These are phyloP conservation scores for Drosophila arawakana DNA, from an alignment of 1,140 invertebrate species.

Conservation along the genomic window DNA sequence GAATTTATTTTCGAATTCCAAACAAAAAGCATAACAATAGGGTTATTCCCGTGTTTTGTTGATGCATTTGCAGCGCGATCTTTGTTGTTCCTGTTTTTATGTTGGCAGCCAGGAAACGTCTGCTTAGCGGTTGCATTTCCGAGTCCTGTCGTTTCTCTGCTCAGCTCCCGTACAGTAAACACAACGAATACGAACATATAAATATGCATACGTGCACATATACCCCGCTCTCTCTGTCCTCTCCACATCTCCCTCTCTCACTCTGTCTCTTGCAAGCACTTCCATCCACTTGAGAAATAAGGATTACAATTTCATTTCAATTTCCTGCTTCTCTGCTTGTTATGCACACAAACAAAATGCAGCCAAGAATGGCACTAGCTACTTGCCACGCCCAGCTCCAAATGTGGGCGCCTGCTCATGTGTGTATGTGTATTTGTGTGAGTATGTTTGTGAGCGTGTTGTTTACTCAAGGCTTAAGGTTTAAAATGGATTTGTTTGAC, in stretches of 20 bases:
- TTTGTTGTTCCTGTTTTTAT: constrained; percentile 8
- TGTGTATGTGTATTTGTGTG: constrained; percentile 31
- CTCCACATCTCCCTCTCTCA: background rate
- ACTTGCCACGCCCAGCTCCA: constrained; percentile 45
- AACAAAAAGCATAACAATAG: background rate
- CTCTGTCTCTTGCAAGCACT: constrained; percentile 23
- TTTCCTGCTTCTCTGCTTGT: constrained; percentile 58
- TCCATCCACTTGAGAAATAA: constrained; percentile 58
- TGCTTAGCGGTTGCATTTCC: constrained; percentile 66
- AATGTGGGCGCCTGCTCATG: constrained; percentile 21
- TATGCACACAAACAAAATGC: constrained; percentile 59
- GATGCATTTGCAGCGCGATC: background rate
- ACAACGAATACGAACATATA: constrained; percentile 42
- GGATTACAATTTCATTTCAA: constrained; percentile 78
- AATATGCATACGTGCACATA: constrained; percentile 56
- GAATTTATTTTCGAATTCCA: background rate
- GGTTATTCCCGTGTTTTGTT: background rate
- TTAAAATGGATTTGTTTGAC: constrained; percentile 77
- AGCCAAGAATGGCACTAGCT: constrained; percentile 46
- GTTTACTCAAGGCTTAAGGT: constrained; percentile 72
- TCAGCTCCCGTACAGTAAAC: background rate
- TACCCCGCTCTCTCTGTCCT: background rate
- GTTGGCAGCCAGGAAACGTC: constrained; percentile 50
- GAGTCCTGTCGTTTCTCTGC: constrained; percentile 13
- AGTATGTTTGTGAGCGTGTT: constrained; percentile 51